These are phyloP conservation scores for Holacanthus passer DNA, from an alignment of 2,113 vertebrate species.

Conservation along the genomic window DNA sequence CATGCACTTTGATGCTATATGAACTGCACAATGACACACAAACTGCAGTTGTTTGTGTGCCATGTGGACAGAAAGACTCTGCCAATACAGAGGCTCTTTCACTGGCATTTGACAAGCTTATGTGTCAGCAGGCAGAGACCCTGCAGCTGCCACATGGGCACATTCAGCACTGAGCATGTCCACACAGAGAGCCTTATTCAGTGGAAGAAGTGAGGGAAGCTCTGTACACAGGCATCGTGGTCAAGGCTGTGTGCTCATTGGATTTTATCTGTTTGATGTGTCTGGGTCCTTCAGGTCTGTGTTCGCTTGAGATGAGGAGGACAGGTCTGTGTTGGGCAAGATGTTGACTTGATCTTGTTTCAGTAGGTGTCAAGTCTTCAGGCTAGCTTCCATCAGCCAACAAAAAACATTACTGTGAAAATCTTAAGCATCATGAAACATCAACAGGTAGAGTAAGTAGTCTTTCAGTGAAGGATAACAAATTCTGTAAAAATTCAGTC, in stretches of 20 bases:
- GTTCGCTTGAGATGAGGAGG: conserved; percentile 34
- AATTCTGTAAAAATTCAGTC: not conserved
- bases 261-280: conserved; percentile 43
- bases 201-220: conserved; percentile 7
- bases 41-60: conserved; percentile 37
- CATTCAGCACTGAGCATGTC: conserved; percentile 40
- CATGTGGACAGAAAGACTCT: conserved; percentile 30
- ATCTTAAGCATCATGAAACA: not conserved
- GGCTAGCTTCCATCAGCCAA: not conserved
- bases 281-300: conserved; percentile 24
- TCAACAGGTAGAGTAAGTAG: not conserved
- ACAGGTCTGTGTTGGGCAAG: conserved; percentile 17
- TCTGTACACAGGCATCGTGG: not conserved
- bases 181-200: conserved; percentile 44
- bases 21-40: conserved; percentile 26
- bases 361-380: conserved; percentile 18
- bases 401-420: not conserved
- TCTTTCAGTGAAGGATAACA: not conserved
- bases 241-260: conserved; percentile 17
- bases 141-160: conserved; percentile 59
- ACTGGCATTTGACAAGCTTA: conserved; percentile 59
- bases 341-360: conserved; percentile 41
- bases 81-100: conserved; percentile 55
- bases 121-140: conserved; percentile 52
- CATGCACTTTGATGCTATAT: conserved; percentile 11